Conservation (phyloP, 2,113 vertebrate species). For the Poecile atricapillus region DNA sequence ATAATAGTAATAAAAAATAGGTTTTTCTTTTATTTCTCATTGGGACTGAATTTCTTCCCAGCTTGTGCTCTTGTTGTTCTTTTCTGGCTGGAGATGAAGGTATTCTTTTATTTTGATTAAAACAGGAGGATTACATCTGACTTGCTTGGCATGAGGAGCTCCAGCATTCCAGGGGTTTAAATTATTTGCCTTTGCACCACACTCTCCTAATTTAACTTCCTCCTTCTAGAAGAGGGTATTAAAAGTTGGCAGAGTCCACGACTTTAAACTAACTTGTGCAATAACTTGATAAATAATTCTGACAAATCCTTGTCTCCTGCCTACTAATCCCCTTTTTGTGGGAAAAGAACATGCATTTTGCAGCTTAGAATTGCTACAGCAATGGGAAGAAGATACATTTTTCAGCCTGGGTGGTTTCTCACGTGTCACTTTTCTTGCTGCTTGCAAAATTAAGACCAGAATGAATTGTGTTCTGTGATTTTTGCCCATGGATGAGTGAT, state of each 20-base stretch:
- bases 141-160: background rate
- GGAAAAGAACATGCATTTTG: background rate
- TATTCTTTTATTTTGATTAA: background rate
- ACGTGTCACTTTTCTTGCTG: background rate
- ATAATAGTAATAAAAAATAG: background rate
- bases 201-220: background rate
- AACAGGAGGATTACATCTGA: background rate
- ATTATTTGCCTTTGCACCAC: background rate
- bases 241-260: background rate
- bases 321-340: background rate
- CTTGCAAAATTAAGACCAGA: background rate
- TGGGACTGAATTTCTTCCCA: background rate
- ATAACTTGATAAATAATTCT: conserved; percentile 4
- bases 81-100: background rate
- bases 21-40: background rate
- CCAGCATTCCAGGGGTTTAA: background rate
- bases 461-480: background rate
- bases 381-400: background rate
- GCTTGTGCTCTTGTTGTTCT: background rate
- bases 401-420: background rate
- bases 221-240: background rate
- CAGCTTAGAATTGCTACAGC: background rate
- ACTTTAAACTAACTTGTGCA: background rate
- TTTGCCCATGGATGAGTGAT: background rate
- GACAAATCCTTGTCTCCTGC: background rate